Evolutionary conservation across 2,888 invertebrate genomes (phyloP).

Genomic region (Aradus depressus): DNA sequence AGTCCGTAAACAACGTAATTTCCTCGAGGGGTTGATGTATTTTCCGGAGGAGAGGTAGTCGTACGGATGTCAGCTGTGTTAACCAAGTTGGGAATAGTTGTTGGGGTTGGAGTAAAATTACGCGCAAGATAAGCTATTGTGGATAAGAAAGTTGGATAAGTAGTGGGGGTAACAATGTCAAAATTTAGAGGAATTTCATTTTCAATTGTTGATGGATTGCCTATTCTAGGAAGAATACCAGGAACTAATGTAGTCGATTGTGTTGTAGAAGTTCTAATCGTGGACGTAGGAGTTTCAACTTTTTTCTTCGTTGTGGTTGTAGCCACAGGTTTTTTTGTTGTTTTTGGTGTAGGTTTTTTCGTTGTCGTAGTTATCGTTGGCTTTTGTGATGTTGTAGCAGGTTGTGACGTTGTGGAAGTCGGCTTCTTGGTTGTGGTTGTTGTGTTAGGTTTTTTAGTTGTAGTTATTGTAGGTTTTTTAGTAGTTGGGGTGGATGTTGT

Average conservation of each 20-base stretch:
- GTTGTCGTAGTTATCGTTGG: neutral
- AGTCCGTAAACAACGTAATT: constrained; percentile 60
- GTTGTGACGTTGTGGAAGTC: constrained; percentile 2
- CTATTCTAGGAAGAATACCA: constrained; percentile 34
- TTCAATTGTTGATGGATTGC: constrained; percentile 39
- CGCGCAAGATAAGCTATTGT: constrained; percentile 32
- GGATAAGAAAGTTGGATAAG: constrained; percentile 23
- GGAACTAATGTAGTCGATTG: constrained; percentile 1
- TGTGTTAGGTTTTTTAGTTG: constrained; percentile 12
- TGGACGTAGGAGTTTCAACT: neutral
- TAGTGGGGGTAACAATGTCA: constrained; percentile 19
- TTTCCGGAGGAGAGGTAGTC: constrained; percentile 18
- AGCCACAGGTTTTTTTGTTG: neutral
- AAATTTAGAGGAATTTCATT: constrained; percentile 28
- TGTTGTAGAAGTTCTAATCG: neutral
- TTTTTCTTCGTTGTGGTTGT: neutral
- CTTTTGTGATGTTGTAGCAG: neutral
- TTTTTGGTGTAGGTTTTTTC: neutral
- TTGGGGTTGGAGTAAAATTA: constrained; percentile 26
- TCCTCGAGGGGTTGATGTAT: constrained; percentile 20
- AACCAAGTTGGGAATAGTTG: constrained; percentile 14
- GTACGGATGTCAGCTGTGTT: constrained; percentile 17
- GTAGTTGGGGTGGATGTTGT: constrained; percentile 13
- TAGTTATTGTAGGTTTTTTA: constrained; percentile 15
- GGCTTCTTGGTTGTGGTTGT: constrained; percentile 9